Base-by-base conservation (phyloP, 2,113 vertebrate species). In the Pagrus major region DNA sequence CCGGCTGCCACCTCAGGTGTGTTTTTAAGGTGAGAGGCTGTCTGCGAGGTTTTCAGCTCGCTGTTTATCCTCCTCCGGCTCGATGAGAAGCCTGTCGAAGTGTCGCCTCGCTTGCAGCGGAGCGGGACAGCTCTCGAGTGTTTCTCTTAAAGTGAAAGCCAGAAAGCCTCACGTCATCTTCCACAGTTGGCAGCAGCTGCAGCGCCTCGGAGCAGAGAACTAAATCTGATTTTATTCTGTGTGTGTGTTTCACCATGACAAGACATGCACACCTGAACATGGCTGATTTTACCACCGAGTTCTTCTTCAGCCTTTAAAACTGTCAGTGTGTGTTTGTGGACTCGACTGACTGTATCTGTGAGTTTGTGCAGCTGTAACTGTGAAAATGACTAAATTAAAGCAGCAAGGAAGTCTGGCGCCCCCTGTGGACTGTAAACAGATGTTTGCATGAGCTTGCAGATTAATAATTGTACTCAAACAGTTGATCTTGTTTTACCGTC, bases 21-120 rank as follows among this genome's bases (percentile, higher is more conserved):
- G 81, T 88, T 89, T 80, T 81, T 83, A 25, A 82, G 76, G 84
- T 75, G 73, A 91, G 79, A 72, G 63, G 80, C 76, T 81, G 84
- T 79, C 85, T 54, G 42, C 27, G 20, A 68, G 71, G 56, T 39
- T 73, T 67, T 69, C 70, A 64, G 80, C 82, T 58, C 16, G 42
- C 65, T 64, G 78, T 86, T 88, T 86, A 75, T 85, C 82, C 83
- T 80, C 79, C 70, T 56, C 27, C 69, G 64, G 74, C 74, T 81
- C 31, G 23, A 20, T 1, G 66, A 72, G 68, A 46, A 56, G 60
- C 59, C 68, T 82, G 88, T 85, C 79, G 71, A 63, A 41, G 58
- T 29, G 42, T 68, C 60, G 71, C 69, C 78, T 56, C 7, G 66
- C 60, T 85, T n/a, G 11, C 70, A 52, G 72, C 29, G 3, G 20